Evolutionary conservation across 2,888 invertebrate species (phyloP).

Genomic region (Spodoptera picta): DNA sequence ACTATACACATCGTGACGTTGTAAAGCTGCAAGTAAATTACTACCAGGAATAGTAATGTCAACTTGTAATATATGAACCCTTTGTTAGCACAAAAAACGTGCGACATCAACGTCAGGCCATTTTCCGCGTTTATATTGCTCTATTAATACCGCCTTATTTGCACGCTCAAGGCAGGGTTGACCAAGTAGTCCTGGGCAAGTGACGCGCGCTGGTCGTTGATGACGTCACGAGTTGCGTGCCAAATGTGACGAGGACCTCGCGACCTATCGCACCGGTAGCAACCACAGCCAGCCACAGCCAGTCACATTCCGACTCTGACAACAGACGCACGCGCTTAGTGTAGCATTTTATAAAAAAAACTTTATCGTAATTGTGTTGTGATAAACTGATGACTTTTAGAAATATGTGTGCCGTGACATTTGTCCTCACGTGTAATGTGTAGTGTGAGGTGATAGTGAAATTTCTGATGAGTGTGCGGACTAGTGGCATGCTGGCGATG

Average conservation of each 20-base stretch:
- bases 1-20: conserved; percentile 1
- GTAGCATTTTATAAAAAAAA: conserved; percentile 27
- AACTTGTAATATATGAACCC: conserved; percentile 29
- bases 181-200: conserved; percentile 42
- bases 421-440: conserved; percentile 41
- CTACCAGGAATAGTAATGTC: conserved; percentile 18
- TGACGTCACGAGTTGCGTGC: conserved; percentile 59
- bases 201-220: conserved; percentile 44
- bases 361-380: conserved; percentile 19
- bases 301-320: conserved; percentile 45
- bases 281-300: conserved; percentile 47
- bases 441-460: conserved; percentile 59
- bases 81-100: conserved; percentile 30
- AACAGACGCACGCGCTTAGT: conserved; percentile 43
- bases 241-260: conserved; percentile 50
- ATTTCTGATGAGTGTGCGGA: conserved; percentile 60
- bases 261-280: conserved; percentile 42
- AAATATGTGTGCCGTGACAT: conserved; percentile 40
- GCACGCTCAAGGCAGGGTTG: conserved; percentile 42
- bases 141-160: conserved; percentile 51
- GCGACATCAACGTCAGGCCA: conserved; percentile 14
- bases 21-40: neutral
- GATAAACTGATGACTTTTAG: conserved; percentile 19
- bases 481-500: conserved; percentile 84
- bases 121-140: conserved; percentile 29